A percentile compares a stretch with the other conserved stretches of the same genome.
Conservation (phyloP, 2,797 vertebrate species). For the Chloroceryle amazona region DNA sequence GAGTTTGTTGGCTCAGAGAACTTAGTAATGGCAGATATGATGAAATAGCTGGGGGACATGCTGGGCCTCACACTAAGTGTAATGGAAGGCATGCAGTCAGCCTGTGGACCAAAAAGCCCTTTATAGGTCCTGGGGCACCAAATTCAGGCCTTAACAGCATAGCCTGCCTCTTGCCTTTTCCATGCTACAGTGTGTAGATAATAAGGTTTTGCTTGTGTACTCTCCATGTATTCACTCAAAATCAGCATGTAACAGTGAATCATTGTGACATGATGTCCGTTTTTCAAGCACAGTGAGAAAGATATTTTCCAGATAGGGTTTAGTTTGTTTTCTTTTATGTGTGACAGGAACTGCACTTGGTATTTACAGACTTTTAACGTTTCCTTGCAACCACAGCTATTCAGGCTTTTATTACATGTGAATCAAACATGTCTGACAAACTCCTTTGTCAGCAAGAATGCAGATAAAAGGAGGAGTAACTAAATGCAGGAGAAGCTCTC, state of each 20-base stretch:
- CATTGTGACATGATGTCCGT: slow-evolving; percentile 51
- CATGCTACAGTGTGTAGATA: neutral
- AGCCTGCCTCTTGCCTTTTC: neutral
- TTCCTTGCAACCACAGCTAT: neutral
- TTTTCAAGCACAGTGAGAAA: neutral
- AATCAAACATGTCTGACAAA: neutral
- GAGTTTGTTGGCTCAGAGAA: neutral
- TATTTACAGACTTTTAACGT: slow-evolving; percentile 21
- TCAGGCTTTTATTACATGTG: neutral
- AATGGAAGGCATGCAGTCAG: neutral
- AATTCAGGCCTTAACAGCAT: neutral
- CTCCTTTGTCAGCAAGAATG: neutral
- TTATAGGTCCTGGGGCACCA: neutral
- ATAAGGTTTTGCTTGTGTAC: neutral
- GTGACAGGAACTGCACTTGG: slow-evolving; percentile 45
- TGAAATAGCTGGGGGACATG: slow-evolving; percentile 25
- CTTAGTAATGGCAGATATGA: slow-evolving; percentile 37
- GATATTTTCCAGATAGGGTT: slow-evolving; percentile 66
- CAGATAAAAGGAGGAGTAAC: neutral
- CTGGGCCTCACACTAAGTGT: slow-evolving; percentile 5
- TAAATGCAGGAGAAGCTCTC: neutral
- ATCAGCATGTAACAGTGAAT: slow-evolving; percentile 46
- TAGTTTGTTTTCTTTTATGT: slow-evolving; percentile 51
- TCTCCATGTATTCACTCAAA: neutral
- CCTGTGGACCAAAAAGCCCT: neutral